phyloP scores from a whole-genome alignment of 2,888 invertebrate species.

The Eulithis prunata region DNA sequence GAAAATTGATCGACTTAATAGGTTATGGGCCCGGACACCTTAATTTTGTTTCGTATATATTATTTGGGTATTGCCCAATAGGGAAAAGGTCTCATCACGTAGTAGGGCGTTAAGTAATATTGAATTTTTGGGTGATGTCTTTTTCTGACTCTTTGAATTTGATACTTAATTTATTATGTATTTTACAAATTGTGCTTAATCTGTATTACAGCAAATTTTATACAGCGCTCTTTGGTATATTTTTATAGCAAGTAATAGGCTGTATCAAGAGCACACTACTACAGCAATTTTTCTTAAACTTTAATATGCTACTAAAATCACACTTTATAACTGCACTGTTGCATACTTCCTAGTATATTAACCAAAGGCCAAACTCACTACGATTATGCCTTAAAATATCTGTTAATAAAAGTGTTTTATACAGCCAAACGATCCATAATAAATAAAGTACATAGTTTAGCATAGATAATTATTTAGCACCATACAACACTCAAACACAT shows the following conservation, averaged over 20 bases:
- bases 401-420: conserved; percentile 24
- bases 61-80: not conserved
- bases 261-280: conserved; percentile 30
- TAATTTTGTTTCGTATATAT: not conserved
- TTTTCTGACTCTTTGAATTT: conserved; percentile 15
- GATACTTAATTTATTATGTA: not conserved
- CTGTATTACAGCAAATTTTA: conserved; percentile 6
- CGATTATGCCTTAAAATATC: conserved; percentile 29
- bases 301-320: conserved; percentile 35
- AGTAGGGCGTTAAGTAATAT: not conserved
- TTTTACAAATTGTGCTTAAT: conserved; percentile 25
- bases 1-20: conserved; percentile 1
- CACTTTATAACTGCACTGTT: conserved; percentile 25
- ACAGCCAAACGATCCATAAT: conserved; percentile 32
- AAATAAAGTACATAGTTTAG: conserved; percentile 31
- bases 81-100: not conserved
- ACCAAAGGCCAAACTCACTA: conserved; percentile 46
- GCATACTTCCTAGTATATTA: conserved; percentile 29
- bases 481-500: conserved; percentile 49
- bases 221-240: conserved; percentile 16
- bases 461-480: conserved; percentile 42
- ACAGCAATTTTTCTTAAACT: conserved; percentile 26
- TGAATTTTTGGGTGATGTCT: conserved; percentile 13
- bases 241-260: conserved; percentile 24
- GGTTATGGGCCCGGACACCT: conserved; percentile 10